A percentile compares a stretch with the other conserved stretches of the same genome.
Evolutionary conservation across 2,888 invertebrate species (phyloP).

Genomic region (Hirtodrosophila alboralis): DNA sequence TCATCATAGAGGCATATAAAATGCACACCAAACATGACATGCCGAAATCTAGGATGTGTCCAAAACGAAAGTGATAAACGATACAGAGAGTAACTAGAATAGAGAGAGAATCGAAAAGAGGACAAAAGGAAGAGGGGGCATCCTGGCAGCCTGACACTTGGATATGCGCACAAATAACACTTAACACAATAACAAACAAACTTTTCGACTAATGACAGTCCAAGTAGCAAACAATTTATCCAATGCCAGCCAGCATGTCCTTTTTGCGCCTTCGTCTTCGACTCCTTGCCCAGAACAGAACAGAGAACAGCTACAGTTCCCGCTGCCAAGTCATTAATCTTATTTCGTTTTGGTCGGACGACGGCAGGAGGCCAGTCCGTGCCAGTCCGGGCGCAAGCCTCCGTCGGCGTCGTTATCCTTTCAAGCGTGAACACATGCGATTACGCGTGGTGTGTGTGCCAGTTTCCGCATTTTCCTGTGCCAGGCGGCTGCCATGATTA

Average conservation of each 20-base stretch:
- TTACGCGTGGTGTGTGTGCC: slow-evolving; percentile 81
- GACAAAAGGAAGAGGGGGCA: slow-evolving; percentile 15
- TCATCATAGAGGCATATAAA: slow-evolving; percentile 32
- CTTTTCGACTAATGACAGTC: slow-evolving; percentile 83
- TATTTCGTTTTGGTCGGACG: slow-evolving; percentile 74
- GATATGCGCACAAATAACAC: slow-evolving; percentile 81
- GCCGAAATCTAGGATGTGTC: slow-evolving; percentile 48
- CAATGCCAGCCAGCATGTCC: slow-evolving; percentile 55
- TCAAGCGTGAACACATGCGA: slow-evolving; percentile 84
- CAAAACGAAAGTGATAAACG: slow-evolving; percentile 77
- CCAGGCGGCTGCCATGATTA: slow-evolving; percentile 82
- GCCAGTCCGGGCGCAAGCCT: slow-evolving; percentile 27
- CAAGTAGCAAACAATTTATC: slow-evolving; percentile 80
- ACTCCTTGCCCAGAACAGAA: slow-evolving; percentile 16
- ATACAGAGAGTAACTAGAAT: slow-evolving; percentile 39
- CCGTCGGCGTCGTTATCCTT: slow-evolving; percentile 75
- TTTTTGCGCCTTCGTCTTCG: slow-evolving; percentile 33
- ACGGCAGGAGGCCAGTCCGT: slow-evolving; percentile 33
- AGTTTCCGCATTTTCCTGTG: slow-evolving; percentile 82
- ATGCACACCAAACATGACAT: slow-evolving; percentile 54
- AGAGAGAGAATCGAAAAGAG: slow-evolving; percentile 1
- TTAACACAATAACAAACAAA: slow-evolving; percentile 83
- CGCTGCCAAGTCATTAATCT: slow-evolving; percentile 82
- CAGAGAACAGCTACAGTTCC: slow-evolving; percentile 18
- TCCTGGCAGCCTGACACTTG: slow-evolving; percentile 72